These are phyloP conservation scores for Scatophagus argus DNA, from an alignment of 2,113 vertebrate genomes.

Conservation along the genomic window DNA sequence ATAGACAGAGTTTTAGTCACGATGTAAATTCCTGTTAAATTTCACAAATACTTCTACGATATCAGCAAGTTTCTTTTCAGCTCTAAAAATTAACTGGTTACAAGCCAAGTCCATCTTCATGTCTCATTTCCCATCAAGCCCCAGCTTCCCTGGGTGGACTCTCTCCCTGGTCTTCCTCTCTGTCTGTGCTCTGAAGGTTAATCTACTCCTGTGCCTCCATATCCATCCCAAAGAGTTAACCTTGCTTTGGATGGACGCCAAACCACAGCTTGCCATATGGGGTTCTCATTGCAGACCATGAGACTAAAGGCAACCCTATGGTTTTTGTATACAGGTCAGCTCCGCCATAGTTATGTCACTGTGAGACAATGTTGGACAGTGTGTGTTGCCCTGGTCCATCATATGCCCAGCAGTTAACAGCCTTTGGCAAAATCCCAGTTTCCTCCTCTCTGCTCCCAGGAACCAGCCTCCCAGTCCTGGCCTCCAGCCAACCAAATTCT, in stretches of 20 bases:
- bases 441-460: conserved; percentile 57
- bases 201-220: conserved; percentile 33
- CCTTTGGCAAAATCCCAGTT: conserved; percentile 62
- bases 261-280: conserved; percentile 62
- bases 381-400: conserved; percentile 43
- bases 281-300: conserved; percentile 32
- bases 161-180: conserved; percentile 5
- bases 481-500: conserved; percentile 51
- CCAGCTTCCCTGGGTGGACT: conserved; percentile 12
- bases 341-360: conserved; percentile 34
- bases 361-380: conserved; percentile 41
- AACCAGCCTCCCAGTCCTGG: conserved; percentile 59
- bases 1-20: not conserved
- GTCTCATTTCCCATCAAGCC: conserved; percentile 13
- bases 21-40: not conserved
- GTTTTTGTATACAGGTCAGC: conserved; percentile 34
- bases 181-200: conserved; percentile 41
- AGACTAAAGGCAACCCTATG: conserved; percentile 31
- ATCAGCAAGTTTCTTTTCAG: not conserved
- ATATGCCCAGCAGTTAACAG: conserved; percentile 57
- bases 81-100: not conserved
- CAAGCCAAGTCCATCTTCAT: conserved; percentile 11
- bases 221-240: conserved; percentile 64
- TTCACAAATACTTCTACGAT: not conserved
- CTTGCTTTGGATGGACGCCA: conserved; percentile 50